Evolutionary conservation across 1,140 invertebrate genomes (phyloP).

Genomic region (Dendrolimus punctatus): DNA sequence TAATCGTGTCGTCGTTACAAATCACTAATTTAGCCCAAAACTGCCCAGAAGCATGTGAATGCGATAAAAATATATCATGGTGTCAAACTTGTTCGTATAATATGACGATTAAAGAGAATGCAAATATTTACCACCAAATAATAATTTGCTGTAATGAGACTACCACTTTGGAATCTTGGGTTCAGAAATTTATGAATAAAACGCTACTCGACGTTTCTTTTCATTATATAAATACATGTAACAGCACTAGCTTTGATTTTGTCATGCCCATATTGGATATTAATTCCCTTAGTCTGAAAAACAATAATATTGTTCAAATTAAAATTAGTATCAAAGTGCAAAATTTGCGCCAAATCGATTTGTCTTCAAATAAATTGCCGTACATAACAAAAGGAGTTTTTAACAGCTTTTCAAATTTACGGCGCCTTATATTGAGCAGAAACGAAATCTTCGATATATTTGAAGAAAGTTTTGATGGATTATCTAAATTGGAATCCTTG

Average conservation of each 20-base stretch:
- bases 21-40: conserved; percentile 35
- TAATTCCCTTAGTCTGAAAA: conserved; percentile 42
- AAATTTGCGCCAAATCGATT: conserved; percentile 55
- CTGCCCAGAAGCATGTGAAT: conserved; percentile 37
- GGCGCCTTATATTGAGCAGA: conserved; percentile 55
- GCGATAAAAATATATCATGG: conserved; percentile 25
- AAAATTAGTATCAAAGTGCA: conserved; percentile 36
- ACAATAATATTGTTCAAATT: conserved; percentile 52
- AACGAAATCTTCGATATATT: conserved; percentile 55
- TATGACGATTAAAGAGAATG: conserved; percentile 43
- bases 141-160: conserved; percentile 39
- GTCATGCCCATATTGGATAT: conserved; percentile 45
- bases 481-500: conserved; percentile 70
- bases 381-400: conserved; percentile 51
- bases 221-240: conserved; percentile 36
- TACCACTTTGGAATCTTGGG: conserved; percentile 17
- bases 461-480: conserved; percentile 63
- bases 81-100: conserved; percentile 49
- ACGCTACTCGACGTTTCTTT: conserved; percentile 38
- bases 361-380: conserved; percentile 60
- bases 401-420: conserved; percentile 49
- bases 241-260: conserved; percentile 36
- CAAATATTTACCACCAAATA: conserved; percentile 24
- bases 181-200: conserved; percentile 36
- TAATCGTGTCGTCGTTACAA: conserved; percentile 44